Evolutionary conservation across 2,888 invertebrate species (phyloP), one percentile per base, ranked within the genome.

Genomic region (Lycaena phlaeas): DNA sequence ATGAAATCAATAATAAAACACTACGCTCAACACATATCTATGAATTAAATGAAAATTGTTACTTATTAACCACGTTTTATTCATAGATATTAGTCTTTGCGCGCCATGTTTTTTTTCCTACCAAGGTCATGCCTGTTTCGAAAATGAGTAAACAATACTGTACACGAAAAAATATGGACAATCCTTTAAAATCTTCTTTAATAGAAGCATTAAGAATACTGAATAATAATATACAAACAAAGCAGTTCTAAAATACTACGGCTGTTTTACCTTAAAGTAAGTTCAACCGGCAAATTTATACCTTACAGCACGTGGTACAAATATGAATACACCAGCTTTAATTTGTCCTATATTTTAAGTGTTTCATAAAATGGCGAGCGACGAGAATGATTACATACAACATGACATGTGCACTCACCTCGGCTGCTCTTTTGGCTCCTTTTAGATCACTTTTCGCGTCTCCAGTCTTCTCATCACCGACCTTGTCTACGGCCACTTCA

Each of bases 341-440:
- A 10, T 3, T 9, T 7, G 34, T 18, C 12, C 22, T 22, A 34
- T 34, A 34, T 11, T 34, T 34, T 40, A 36, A 69, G 61, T 64
- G 70, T 73, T 73, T 69, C 66, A 75, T 79, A 85, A 85, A 85
- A 85, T 85, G 85, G 84, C 85, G 84, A 81, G 77, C 67, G 72
- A 76, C 74, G 72, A 68, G 64, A 57, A 72, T 62, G 68, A 77
- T 77, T 76, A 74, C 61, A 73, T 75, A 71, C 68, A 64, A 53
- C 63, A 61, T 68, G 68, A 81, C 78, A 81, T 82, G 84, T 82
- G 73, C 67, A 89, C 92, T 91, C 84, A 93, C 93, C 90, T 93
- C 93, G 66, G 93, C 92, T 86, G 93, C 90, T 87, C 94, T 90
- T 87, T 94, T 94, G 72, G 92, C 91, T 85, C 92, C 93, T 87